phyloP scores from a whole-genome alignment of 2,797 vertebrate genomes.

The Xiphophorus birchmanni region DNA sequence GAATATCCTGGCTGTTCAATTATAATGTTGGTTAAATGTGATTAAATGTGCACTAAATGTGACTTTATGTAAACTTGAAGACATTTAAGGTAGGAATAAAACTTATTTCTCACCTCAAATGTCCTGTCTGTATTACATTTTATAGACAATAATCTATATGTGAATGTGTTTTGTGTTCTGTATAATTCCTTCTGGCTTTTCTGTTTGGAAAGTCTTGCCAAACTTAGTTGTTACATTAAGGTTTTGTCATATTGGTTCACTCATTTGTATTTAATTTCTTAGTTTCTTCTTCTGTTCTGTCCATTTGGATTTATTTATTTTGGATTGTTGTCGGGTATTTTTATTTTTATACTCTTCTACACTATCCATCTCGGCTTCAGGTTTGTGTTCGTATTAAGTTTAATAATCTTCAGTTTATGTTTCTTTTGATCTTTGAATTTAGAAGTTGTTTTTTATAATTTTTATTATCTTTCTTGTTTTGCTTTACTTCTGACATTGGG shows the following conservation, averaged over 20 bases:
- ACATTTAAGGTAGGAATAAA: neutral
- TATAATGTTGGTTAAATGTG: no score
- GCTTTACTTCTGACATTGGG: neutral
- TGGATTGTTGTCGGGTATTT: neutral
- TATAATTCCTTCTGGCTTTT: neutral
- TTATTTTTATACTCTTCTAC: neutral
- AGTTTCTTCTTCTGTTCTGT: no score
- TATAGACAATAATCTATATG: neutral
- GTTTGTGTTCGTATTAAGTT: no score
- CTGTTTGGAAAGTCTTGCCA: neutral
- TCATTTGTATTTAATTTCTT: no score
- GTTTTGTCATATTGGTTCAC: no score
- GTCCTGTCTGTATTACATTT: neutral
- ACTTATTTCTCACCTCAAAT: neutral
- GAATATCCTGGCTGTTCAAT: neutral
- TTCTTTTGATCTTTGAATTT: no score
- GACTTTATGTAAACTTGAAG: neutral
- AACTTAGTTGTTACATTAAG: neutral
- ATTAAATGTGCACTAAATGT: neutral
- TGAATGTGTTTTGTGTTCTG: neutral
- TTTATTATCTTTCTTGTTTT: no score
- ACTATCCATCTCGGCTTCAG: no score
- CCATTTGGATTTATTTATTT: neutral
- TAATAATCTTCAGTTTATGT: no score
- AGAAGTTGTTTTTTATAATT: neutral